phyloP scores from a whole-genome alignment of 2,113 vertebrate species.

The Acrocephalus kingi region DNA sequence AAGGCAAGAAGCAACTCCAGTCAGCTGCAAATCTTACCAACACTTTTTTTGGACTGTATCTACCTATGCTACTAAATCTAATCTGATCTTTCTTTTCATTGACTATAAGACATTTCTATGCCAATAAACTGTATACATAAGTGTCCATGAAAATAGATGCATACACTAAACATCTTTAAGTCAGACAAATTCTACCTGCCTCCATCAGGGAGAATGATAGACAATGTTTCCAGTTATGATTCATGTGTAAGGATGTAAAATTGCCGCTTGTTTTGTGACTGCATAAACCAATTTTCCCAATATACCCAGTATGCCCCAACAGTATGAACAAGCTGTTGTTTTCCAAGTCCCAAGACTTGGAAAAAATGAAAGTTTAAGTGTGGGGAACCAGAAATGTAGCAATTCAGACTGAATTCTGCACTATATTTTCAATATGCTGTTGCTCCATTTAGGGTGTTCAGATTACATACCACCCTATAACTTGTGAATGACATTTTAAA shows the following conservation, averaged over 20 bases:
- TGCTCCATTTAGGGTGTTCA: not conserved
- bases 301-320: too few relatives aligned
- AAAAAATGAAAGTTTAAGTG: not conserved
- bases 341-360: not conserved
- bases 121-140: not conserved
- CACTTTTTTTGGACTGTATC: not conserved
- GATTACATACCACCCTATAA: not conserved
- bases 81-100: not conserved
- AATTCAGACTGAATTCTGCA: not conserved
- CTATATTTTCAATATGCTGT: not conserved
- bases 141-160: not conserved
- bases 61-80: not conserved
- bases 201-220: not conserved
- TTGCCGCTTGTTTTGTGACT: not conserved
- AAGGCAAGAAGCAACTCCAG: not conserved
- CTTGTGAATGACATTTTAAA: not conserved
- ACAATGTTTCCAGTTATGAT: not conserved
- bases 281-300: not conserved
- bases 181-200: not conserved
- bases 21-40: not conserved
- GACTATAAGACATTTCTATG: not conserved
- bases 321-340: not conserved
- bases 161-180: not conserved
- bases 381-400: not conserved
- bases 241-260: not conserved